These are phyloP conservation scores for Cebus imitator DNA, from an alignment of 2,113 vertebrate species.

Conservation along the genomic window DNA sequence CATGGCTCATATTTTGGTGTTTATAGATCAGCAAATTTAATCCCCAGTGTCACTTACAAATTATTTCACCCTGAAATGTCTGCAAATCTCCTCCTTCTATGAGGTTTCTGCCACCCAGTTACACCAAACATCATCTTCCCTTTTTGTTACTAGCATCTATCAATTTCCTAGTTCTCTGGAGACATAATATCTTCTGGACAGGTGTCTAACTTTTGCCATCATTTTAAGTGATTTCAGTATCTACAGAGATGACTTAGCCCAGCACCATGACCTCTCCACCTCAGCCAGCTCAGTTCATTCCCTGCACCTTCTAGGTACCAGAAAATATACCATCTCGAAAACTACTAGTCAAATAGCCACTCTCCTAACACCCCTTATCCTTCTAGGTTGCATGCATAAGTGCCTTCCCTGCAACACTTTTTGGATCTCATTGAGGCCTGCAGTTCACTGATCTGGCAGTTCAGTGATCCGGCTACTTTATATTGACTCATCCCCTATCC, in stretches of 20 bases:
- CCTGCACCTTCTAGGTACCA: background rate
- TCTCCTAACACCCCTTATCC: background rate
- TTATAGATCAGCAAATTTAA: background rate
- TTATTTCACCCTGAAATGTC: background rate
- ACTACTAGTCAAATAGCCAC: background rate
- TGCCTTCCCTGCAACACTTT: background rate
- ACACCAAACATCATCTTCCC: background rate
- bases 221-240: background rate
- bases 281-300: background rate
- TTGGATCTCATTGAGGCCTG: background rate
- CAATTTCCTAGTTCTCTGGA: background rate
- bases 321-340: background rate
- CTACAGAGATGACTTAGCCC: background rate
- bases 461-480: background rate
- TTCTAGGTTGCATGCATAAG: background rate
- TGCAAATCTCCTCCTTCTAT: background rate
- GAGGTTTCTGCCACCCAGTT: background rate
- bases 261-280: background rate
- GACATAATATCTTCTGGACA: background rate
- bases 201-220: background rate
- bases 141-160: background rate
- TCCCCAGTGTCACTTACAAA: background rate
- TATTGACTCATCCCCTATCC: accelerated
- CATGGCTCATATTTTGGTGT: background rate
- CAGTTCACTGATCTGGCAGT: background rate